Evolutionary conservation across 2,888 invertebrate genomes (phyloP), one percentile per base, ranked within the genome.

Genomic region (Drosophila meridionalis): DNA sequence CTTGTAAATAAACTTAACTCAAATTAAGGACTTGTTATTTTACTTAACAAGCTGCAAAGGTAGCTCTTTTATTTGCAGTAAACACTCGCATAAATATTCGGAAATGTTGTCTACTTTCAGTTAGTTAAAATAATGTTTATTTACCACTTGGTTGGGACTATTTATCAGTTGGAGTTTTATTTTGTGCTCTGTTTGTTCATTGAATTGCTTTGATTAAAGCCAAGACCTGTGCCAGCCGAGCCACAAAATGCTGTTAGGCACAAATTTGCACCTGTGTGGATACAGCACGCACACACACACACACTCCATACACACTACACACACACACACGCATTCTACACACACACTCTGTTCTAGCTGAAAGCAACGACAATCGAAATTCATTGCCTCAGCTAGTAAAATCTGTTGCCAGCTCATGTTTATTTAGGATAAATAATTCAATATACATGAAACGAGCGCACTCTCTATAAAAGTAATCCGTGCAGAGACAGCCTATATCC

Each of bases 401-500:
- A 88, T 88, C 89, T 88, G 70, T 73, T 78, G 66, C 60, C 74
- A 73, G 88, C 71, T 79, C 80, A 78, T 90, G 86, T 87, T 87
- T 83, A 82, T 76, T 87, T 90, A 85, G 87, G 87, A 86, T 90
- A 83, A 87, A 87, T 87, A 89, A 90, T 87, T 88, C 88, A 87
- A 87, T 90, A 85, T 88, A 78, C 69, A 64, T 59, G 69, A 69
- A 61, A 78, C 59, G 69, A 71, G 67, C 59, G 48, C 5, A 40
- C 55, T 42, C 55, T 42, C n/a, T 60, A 67, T 82, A 75, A 67
- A 75, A 78, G 66, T 72, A 80, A 78, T 69, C 68, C 61, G 48
- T 43, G 68, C 65, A 30, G 56, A 66, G 50, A 48, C 55, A 72
- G 63, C 62, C 68, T 71, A 65, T 72, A 63, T 63, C 80, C 76